phyloP scores from a whole-genome alignment of 2,797 vertebrate species.

The Urophycis tenuis region DNA sequence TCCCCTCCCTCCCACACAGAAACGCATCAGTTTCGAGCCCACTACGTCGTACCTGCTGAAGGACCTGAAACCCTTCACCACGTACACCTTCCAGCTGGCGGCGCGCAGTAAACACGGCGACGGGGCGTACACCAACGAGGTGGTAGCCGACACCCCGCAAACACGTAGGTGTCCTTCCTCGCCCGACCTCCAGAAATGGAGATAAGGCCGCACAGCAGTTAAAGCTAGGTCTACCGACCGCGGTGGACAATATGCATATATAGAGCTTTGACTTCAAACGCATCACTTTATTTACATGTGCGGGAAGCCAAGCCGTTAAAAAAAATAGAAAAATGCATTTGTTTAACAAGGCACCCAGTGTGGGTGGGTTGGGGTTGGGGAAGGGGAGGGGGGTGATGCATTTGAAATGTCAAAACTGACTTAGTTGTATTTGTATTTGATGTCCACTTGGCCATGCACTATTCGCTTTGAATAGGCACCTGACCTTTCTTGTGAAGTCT shows the following conservation, averaged over 20 bases:
- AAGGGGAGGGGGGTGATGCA: conserved; percentile 41
- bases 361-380: too few relatives aligned
- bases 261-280: conserved; percentile 61
- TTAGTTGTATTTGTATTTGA: conserved; percentile 17
- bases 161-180: conserved; percentile 88
- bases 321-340: background rate
- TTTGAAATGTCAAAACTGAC: conserved; percentile 61
- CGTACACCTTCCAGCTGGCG: conserved; percentile 91
- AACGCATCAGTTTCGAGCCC: conserved; percentile 87
- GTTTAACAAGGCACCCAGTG: background rate
- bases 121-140: conserved; percentile 93
- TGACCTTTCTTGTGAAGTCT: conserved; percentile 59
- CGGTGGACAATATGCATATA: background rate
- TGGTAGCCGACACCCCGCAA: conserved; percentile 95
- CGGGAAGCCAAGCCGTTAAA: background rate
- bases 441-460: conserved; percentile 48
- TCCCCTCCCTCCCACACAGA: conserved; percentile 62
- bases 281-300: conserved; percentile 35
- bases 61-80: conserved; percentile 92
- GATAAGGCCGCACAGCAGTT: background rate
- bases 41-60: conserved; percentile 87
- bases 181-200: conserved; percentile 25
- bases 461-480: conserved; percentile 45
- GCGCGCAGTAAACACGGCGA: conserved; percentile 92
- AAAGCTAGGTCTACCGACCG: background rate